Base-by-base conservation (phyloP, 1,140 invertebrate genomes). In the Cotesia glomerata region DNA sequence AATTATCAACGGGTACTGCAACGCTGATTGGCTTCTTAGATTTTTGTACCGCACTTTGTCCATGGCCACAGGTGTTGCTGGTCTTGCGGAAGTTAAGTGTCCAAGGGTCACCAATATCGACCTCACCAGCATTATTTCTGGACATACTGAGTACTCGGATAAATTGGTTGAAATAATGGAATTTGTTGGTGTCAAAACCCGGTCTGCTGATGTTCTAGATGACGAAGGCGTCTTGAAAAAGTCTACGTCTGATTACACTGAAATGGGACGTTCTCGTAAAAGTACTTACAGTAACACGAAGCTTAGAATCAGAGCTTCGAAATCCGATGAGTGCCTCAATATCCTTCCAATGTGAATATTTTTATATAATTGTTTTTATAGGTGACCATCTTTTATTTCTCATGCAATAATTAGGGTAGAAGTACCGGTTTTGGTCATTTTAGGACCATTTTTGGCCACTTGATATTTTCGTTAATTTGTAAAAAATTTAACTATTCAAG, bases 1-100 rank as follows among this genome's bases (percentile, higher is more conserved):
- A 76, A 89, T 93, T 74, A 87, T 92, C 54, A 93, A 93, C 84
- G 92, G 91, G 49, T 93, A 91, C 82, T 91, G 89, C 82, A 90
- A 88, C 51, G 86, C 86, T 56, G 92, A 93, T 79, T 92, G 91
- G 92, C 80, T 93, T n/a, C 80, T 93, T 18, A 91, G 90, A 80
- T 92, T 92, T 80, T 77, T 93, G 8, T 92, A 92, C 76, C 84
- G 92, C 64, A 91, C 91, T 18, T 86, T 91, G 7, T 91, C 91
- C 34, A 85, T 87, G 79, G 79, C 82, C 4, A 86, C 88, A 14
- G 81, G 90, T 11, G 90, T 92, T 67, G 91, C 91, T 65, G 92
- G 92, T 3, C 81, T 92, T 2, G 86, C 89, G 72, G 88, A 90
- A 58, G 83, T 93, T 45, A 85, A 88, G 35, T 89, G 89, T 84